Evolutionary conservation across 2,888 invertebrate genomes (phyloP).

Genomic region (Drosophila crucigera): DNA sequence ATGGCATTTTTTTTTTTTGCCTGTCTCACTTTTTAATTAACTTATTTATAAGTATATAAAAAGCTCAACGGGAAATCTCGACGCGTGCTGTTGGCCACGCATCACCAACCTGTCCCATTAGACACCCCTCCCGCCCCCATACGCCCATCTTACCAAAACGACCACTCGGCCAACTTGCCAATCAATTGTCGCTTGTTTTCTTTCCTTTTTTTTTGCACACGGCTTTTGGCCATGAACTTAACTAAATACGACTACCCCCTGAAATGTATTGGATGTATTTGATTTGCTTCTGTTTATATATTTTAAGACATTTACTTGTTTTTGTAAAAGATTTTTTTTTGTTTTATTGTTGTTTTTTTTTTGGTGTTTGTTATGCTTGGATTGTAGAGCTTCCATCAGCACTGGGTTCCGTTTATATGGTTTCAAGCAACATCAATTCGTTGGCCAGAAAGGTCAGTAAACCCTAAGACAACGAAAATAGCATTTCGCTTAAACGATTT

Average conservation of each 20-base stretch:
- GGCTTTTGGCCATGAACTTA: slow-evolving; percentile 65
- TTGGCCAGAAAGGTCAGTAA: slow-evolving; percentile 27
- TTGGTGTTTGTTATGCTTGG: neutral
- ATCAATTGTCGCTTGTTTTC: slow-evolving; percentile 66
- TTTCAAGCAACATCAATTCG: slow-evolving; percentile 34
- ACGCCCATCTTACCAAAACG: neutral
- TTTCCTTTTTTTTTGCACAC: slow-evolving; percentile 42
- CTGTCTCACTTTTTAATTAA: slow-evolving; percentile 72
- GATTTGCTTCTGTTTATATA: neutral
- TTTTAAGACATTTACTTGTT: neutral
- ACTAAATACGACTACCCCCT: slow-evolving; percentile 20
- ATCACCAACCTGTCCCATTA: neutral
- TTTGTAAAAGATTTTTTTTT: neutral
- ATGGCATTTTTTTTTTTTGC: slow-evolving; percentile 8
- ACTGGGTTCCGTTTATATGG: slow-evolving; percentile 29
- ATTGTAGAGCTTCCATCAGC: slow-evolving; percentile 21
- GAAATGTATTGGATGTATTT: slow-evolving; percentile 17
- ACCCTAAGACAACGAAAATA: slow-evolving; percentile 8
- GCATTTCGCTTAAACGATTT: slow-evolving; percentile 13
- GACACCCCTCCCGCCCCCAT: neutral
- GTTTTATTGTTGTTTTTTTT: neutral
- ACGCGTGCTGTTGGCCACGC: slow-evolving; percentile 58
- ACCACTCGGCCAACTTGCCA: slow-evolving; percentile 71
- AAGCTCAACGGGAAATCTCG: slow-evolving; percentile 45
- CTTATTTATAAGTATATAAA: slow-evolving; percentile 68